Conservation (phyloP, 2,888 invertebrate species). For the Yponomeuta malinellus region DNA sequence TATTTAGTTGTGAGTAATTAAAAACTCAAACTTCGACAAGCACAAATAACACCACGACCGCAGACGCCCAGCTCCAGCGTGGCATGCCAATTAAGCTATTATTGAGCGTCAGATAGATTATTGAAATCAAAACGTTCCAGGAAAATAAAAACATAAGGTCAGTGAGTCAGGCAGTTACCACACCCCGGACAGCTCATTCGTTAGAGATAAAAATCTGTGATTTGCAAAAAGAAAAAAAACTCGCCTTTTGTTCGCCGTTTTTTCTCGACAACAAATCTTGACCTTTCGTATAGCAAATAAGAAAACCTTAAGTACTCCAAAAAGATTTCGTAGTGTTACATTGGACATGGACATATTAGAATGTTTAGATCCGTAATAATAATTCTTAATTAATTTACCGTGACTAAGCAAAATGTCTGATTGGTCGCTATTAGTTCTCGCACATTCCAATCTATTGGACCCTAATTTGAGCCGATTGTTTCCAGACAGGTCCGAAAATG, state of each 20-base stretch:
- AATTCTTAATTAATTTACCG: slow-evolving; percentile 65
- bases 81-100: slow-evolving; percentile 57
- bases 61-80: slow-evolving; percentile 25
- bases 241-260: neutral
- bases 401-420: slow-evolving; percentile 53
- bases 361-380: slow-evolving; percentile 14
- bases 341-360: neutral
- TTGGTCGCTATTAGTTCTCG: slow-evolving; percentile 29
- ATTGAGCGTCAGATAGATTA: slow-evolving; percentile 48
- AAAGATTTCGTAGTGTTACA: neutral
- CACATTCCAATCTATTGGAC: slow-evolving; percentile 25
- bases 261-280: neutral
- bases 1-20: slow-evolving; percentile 70
- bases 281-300: neutral
- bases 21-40: slow-evolving; percentile 70
- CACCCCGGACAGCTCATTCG: slow-evolving; percentile 62
- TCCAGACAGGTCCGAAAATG: neutral
- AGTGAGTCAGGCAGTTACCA: slow-evolving; percentile 40
- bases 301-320: neutral
- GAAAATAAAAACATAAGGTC: slow-evolving; percentile 32
- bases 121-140: slow-evolving; percentile 52
- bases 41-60: slow-evolving; percentile 46
- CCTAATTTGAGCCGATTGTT: slow-evolving; percentile 53
- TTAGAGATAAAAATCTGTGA: slow-evolving; percentile 46
- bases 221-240: slow-evolving; percentile 6